Percentiles rank a stretch among this genome's conserved stretches.
Conservation (phyloP, 1,140 invertebrate genomes). For the Hylyphantes graminicola region DNA sequence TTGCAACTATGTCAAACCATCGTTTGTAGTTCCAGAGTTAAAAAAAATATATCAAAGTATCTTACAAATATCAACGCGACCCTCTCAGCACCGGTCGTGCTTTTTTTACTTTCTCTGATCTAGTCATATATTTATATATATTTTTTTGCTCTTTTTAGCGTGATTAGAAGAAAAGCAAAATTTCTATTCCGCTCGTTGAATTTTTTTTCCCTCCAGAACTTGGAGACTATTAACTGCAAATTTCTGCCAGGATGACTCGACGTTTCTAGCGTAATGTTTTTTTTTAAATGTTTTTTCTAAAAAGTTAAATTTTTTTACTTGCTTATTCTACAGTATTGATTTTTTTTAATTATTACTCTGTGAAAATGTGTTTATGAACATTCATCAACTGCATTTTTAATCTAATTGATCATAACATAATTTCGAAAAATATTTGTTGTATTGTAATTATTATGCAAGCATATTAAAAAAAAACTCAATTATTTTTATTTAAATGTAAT, state of each 20-base stretch:
- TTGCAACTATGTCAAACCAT: too few relatives aligned
- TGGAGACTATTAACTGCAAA: conserved; percentile 54
- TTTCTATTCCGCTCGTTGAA: conserved; percentile 34
- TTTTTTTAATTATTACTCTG: too few relatives aligned
- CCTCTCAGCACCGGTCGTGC: neutral
- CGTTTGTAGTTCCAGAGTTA: too few relatives aligned
- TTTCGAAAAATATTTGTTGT: too few relatives aligned
- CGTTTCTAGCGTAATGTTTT: conserved; percentile 34
- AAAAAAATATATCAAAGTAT: conserved; percentile 16
- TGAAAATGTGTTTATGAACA: too few relatives aligned
- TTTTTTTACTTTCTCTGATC: conserved; percentile 22
- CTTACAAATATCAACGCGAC: conserved; percentile 40
- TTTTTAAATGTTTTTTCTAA: conserved; percentile 20
- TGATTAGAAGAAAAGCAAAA: conserved; percentile 50
- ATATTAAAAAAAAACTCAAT: too few relatives aligned
- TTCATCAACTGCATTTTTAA: too few relatives aligned
- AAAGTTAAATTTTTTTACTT: too few relatives aligned
- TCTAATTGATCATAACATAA: too few relatives aligned
- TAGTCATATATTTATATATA: conserved; percentile 39
- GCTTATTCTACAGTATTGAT: too few relatives aligned
- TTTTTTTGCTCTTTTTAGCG: conserved; percentile 38
- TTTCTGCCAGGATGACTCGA: conserved; percentile 28
- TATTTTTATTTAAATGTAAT: too few relatives aligned
- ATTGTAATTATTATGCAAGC: too few relatives aligned
- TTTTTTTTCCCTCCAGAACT: conserved; percentile 35